phyloP scores from a whole-genome alignment of 2,797 vertebrate species.

The Spinus olivaceus region DNA sequence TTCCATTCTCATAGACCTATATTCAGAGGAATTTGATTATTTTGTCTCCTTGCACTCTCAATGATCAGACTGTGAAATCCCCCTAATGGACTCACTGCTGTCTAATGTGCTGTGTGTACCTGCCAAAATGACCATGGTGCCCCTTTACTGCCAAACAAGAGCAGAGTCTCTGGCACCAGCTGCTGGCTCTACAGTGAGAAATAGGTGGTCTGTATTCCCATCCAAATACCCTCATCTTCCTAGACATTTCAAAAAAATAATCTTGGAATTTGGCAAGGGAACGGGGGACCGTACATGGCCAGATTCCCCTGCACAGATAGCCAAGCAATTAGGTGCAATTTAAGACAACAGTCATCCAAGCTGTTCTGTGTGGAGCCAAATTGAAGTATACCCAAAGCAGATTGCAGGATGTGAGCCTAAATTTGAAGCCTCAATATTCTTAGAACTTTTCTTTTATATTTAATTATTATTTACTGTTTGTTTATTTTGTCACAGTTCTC shows the following conservation, averaged over 20 bases:
- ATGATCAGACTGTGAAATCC: neutral
- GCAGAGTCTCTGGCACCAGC: neutral
- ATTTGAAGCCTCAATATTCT: neutral
- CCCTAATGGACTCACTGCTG: neutral
- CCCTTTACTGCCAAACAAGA: neutral
- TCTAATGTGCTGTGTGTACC: neutral
- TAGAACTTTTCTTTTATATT: neutral
- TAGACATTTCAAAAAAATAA: neutral
- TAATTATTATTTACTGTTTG: conserved; percentile 18
- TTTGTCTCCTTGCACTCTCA: neutral
- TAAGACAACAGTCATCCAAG: neutral
- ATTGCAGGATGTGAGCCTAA: neutral
- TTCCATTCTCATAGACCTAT: neutral
- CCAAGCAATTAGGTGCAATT: neutral
- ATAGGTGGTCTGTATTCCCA: neutral
- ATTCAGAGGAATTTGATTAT: neutral
- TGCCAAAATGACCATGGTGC: neutral
- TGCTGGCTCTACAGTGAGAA: neutral
- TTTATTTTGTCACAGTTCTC: neutral
- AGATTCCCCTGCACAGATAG: neutral
- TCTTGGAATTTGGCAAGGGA: neutral
- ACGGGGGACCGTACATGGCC: rapidly evolving
- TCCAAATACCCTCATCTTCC: neutral
- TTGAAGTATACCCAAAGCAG: neutral
- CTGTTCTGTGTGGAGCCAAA: neutral